Evolutionary conservation across 2,113 vertebrate genomes (phyloP), one percentile per base, ranked within the genome.

Genomic region (Neomonachus schauinslandi): DNA sequence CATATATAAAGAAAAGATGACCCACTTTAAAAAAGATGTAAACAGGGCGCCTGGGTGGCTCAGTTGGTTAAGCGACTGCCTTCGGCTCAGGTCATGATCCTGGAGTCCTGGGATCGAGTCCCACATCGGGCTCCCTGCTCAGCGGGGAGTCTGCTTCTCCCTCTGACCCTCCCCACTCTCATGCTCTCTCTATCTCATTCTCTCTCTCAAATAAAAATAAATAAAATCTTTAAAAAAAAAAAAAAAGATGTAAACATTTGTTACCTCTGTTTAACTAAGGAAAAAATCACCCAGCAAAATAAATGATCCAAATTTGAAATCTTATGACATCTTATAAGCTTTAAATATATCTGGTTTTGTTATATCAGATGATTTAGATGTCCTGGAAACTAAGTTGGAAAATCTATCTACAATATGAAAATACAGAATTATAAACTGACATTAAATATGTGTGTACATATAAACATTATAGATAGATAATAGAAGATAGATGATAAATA

Each of bases 301-400:
- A 89, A 97, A 53, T 77, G 9, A 79, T 72, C 24, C 51, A 86
- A 88, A 89, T 80, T 87, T 57, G 26, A 89, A 94, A 86, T 74
- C 12, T 89, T 95, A 12, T 57, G 26, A 89, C 93, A 86, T 74
- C 12, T 89, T 95, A 12, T 33, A 77, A 77, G 11, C 2, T 93
- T 84, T 59, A 96, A 92, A 97, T 90, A 36, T 9, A 95, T 97
- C 80, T 95, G 46, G 59, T 89, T 95, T 49, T 63, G 46, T 77
- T 80, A 55, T 9, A 85, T 36, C 28, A 84, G 16, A 92, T 90
- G 46, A 88, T 83, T 92, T 83, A 86, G 36, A 92, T 92, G 33
- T 39, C 86, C 94, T 97, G 61, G 79, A 74, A 96, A 97, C 72
- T 95, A 79, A 92, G 1, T 65, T 95, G 21, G 15, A 11, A 72